A percentile compares a stretch with the other conserved stretches of the same genome.
These are phyloP conservation scores for Aphrocallistes beatrix DNA, from an alignment of 37 sponge, comb jelly and placozoan genomes.

Conservation along the genomic window DNA sequence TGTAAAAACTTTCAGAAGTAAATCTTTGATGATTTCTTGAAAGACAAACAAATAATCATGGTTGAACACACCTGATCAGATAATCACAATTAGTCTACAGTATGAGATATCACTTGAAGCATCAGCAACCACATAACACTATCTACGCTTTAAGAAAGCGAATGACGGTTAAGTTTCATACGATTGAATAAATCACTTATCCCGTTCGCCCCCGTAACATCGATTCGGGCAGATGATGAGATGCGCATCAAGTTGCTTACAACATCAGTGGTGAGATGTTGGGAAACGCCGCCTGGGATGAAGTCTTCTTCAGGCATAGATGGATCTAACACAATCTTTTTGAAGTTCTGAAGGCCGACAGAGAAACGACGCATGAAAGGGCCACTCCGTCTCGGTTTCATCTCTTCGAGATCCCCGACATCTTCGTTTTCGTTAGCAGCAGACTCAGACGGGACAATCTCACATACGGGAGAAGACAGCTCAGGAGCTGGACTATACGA, in stretches of 20 bases:
- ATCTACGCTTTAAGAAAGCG: no score
- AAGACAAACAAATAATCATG: no score
- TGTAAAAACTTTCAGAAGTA: no score
- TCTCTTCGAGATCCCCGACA: not conserved
- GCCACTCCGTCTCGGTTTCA: not conserved
- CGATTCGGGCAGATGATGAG: not conserved
- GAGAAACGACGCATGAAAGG: not conserved
- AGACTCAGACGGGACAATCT: not conserved
- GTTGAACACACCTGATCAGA: no score
- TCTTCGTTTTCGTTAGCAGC: not conserved
- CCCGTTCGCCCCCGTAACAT: not conserved
- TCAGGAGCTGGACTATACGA: not conserved
- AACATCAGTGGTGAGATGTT: not conserved
- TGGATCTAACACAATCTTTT: not conserved
- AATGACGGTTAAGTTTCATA: not conserved
- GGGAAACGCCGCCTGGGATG: not conserved
- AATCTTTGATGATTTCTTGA: no score
- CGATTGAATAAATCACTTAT: not conserved
- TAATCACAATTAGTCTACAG: no score
- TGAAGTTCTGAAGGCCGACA: not conserved
- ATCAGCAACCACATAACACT: no score
- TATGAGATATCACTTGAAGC: no score
- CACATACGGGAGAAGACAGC: no score
- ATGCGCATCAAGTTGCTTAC: not conserved
- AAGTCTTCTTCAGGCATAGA: not conserved